Base-by-base conservation (phyloP, 2,113 vertebrate species). In the Damaliscus lunatus region DNA sequence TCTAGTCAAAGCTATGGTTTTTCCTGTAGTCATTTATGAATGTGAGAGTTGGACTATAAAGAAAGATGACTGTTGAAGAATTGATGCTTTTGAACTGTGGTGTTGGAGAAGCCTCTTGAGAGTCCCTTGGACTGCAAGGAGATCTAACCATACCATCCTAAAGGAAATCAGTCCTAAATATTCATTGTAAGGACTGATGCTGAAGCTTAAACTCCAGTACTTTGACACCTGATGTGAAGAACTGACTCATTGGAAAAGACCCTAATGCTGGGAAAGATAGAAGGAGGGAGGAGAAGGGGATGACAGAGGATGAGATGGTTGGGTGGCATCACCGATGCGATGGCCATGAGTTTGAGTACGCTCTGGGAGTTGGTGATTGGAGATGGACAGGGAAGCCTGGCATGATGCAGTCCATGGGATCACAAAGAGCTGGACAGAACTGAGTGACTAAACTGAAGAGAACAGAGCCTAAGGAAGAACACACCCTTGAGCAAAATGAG, bases 21-120 rank as follows among this genome's bases (percentile, higher is more conserved):
- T 67, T 67, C 62, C 33, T 0, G 0, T 67, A n/a, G 8, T 19
- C 2, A 9, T 10, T 17, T 67, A n/a, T 0, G 4, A 16, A 19
- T 67, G 16, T 67, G 62, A 10, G 16, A 10, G 31, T 67, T 67
- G 33, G 4, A 19, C 62, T 67, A 10, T 67, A 67, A 67, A 67
- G 62, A 67, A n/a, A 67, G 62, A 16, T n/a, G 33, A 67, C 2
- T 9, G 4, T 12, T 67, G 62, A 67, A 67, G 62, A n/a, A 67
- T 10, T n/a, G 62, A 67, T n/a, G 33, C 4, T 67, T 67, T 67
- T 4, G 7, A 67, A 67, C 33, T n/a, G 8, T n/a, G 16, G 7
- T n/a, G 62, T 19, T 67, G 33, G 62, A 67, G 33, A 67, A 67
- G 62, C 2, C 16, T n/a, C 7, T 10, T n/a, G 16, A 67, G 16